phyloP scores from a whole-genome alignment of 2,888 invertebrate species.

The Rosalia funebris region DNA sequence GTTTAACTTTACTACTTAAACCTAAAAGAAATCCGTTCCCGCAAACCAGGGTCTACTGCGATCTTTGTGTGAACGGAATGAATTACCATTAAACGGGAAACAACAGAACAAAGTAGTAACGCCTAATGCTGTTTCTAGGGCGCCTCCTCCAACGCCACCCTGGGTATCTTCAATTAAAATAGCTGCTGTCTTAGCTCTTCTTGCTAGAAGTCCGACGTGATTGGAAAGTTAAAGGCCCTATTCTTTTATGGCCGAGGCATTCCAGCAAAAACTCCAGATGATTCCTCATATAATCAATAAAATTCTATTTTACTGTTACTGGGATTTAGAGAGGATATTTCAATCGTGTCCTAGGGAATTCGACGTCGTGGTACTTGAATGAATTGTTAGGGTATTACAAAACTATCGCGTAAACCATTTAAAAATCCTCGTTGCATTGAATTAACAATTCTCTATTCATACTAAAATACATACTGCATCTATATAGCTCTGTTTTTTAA shows the following conservation, averaged over 20 bases:
- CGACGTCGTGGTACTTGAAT: neutral
- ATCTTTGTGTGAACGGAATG: constrained; percentile 16
- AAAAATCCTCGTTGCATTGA: neutral
- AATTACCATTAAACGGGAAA: neutral
- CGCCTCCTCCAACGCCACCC: neutral
- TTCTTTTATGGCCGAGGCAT: constrained; percentile 5
- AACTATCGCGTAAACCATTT: neutral
- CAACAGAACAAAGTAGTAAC: neutral
- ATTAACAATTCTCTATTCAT: neutral
- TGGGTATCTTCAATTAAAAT: constrained; percentile 24
- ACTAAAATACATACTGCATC: too few species aligned
- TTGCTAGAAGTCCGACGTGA: constrained; percentile 17
- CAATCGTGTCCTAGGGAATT: neutral
- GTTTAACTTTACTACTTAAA: too few species aligned
- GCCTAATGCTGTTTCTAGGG: neutral
- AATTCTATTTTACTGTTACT: constrained; percentile 16
- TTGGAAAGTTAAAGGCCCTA: constrained; percentile 18
- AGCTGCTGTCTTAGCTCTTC: constrained; percentile 24
- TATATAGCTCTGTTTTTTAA: too few species aligned
- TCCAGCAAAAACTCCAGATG: neutral
- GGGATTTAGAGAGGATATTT: constrained; percentile 1
- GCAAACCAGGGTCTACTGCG: too few species aligned
- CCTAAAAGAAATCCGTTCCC: too few species aligned
- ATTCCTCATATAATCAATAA: constrained; percentile 16
- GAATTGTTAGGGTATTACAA: neutral